These are phyloP conservation scores for Trinorchestia longiramus DNA, from an alignment of 1,140 invertebrate species.

Conservation along the genomic window DNA sequence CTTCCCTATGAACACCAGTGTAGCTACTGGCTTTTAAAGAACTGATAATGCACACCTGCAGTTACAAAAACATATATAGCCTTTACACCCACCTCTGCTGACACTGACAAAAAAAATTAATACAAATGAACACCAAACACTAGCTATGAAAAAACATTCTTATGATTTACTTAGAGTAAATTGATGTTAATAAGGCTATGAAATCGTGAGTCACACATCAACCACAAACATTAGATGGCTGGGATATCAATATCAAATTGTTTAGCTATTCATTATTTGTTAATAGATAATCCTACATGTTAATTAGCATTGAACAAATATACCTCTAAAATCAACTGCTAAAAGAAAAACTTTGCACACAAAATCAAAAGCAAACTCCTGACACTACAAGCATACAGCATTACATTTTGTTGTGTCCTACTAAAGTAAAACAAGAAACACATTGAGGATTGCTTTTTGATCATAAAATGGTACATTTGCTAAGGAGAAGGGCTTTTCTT, in stretches of 20 bases:
- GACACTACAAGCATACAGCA: neutral
- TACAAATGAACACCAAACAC: neutral
- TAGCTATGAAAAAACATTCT: neutral
- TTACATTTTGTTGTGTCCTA: neutral
- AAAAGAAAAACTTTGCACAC: neutral
- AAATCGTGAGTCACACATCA: conserved; percentile 49
- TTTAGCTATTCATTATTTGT: neutral
- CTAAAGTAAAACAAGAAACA: neutral
- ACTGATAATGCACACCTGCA: too few relatives aligned
- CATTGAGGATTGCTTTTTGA: neutral
- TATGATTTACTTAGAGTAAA: neutral
- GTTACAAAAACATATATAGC: too few relatives aligned
- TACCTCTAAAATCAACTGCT: neutral
- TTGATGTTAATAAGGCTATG: neutral
- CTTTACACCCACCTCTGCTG: neutral
- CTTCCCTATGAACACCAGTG: too few relatives aligned
- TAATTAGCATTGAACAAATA: neutral
- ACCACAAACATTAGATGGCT: conserved; percentile 37
- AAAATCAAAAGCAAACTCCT: neutral
- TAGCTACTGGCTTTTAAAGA: too few relatives aligned
- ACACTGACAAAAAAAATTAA: neutral
- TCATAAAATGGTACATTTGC: too few relatives aligned
- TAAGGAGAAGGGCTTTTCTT: too few relatives aligned
- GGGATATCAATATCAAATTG: neutral
- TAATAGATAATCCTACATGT: neutral